These are phyloP conservation scores for Allolobophora icterica DNA, from an alignment of 2,888 invertebrate species.

Conservation along the genomic window DNA sequence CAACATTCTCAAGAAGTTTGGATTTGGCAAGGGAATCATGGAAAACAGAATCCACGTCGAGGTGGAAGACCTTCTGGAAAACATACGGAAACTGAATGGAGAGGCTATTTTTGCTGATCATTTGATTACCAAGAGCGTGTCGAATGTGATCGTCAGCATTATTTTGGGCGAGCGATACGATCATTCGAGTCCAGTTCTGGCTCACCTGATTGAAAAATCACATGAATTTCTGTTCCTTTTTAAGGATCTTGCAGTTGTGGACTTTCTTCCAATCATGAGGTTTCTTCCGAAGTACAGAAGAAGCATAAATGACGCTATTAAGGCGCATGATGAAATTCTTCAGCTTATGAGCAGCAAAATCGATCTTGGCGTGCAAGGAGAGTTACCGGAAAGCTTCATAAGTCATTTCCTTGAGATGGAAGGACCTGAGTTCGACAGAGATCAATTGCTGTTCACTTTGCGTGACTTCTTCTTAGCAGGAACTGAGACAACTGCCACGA, in stretches of 20 bases:
- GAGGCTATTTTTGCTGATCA: neutral
- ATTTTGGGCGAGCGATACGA: neutral
- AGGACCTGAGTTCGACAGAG: neutral
- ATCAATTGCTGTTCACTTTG: neutral
- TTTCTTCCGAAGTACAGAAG: neutral
- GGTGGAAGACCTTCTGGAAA: slow-evolving; percentile 30
- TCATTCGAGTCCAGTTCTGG: neutral
- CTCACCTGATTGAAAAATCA: neutral
- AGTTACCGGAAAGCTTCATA: neutral
- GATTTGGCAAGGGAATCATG: slow-evolving; percentile 36
- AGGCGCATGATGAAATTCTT: neutral
- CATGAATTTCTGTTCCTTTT: neutral
- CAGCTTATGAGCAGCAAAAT: neutral
- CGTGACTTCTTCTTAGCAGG: neutral
- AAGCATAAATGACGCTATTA: neutral
- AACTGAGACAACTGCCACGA: neutral
- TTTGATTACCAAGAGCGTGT: neutral
- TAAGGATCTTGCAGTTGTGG: neutral
- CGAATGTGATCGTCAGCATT: neutral
- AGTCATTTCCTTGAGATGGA: neutral
- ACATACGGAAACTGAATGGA: neutral
- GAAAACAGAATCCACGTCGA: slow-evolving; percentile 30
- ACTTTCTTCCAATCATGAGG: neutral
- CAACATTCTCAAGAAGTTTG: slow-evolving; percentile 34
- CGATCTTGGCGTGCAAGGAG: neutral